phyloP scores from a whole-genome alignment of 1,140 invertebrate species.

The Planococcus citri region DNA sequence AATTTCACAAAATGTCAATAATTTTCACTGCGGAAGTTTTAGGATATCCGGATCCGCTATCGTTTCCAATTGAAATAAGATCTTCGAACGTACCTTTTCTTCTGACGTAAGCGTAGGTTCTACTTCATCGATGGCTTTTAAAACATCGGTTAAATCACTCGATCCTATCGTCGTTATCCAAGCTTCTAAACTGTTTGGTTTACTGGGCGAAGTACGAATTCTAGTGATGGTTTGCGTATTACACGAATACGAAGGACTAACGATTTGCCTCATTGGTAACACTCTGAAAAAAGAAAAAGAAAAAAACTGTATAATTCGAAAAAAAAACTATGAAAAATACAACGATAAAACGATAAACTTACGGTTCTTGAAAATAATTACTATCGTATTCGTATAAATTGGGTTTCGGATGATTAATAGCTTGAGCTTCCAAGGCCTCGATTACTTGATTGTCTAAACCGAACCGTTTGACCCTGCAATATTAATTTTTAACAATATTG shows the following conservation, averaged over 20 bases:
- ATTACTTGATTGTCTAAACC: neutral
- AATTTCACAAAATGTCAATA: no score
- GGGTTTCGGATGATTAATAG: slow-evolving; percentile 5
- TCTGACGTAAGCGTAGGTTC: neutral
- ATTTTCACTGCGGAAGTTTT: no score
- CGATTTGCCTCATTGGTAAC: neutral
- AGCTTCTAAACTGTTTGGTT: slow-evolving; percentile 4
- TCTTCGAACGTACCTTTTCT: slow-evolving; percentile 1
- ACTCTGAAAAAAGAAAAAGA: neutral
- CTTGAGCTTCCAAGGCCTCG: neutral
- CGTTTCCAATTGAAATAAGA: no score
- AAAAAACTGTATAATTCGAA: no score
- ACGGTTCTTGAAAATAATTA: slow-evolving; percentile 14
- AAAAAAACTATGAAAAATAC: no score
- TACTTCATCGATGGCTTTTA: neutral
- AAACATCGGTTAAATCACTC: neutral
- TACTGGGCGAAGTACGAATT: neutral
- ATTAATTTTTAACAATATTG: no score
- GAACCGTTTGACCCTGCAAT: neutral
- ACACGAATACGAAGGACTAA: neutral
- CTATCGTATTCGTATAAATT: neutral
- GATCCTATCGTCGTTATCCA: neutral
- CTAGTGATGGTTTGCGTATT: slow-evolving; percentile 6
- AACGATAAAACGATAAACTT: neutral
- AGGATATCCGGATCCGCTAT: no score